Evolutionary conservation across 1,140 invertebrate species (phyloP), one percentile per base, ranked within the genome.

Genomic region (Oncopeltus fasciatus): DNA sequence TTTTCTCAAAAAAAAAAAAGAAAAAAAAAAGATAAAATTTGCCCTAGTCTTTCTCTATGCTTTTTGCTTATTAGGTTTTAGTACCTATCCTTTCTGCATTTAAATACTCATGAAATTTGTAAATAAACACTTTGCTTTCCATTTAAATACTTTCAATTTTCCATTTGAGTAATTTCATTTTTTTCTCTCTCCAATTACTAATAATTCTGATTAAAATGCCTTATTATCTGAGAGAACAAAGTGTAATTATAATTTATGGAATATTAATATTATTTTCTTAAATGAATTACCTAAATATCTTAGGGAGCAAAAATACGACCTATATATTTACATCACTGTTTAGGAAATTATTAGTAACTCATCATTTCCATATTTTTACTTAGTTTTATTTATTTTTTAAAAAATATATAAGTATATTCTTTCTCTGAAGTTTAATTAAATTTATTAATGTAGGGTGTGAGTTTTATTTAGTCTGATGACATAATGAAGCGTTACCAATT

Each of bases 391-490:
- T 38, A 38, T 38, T 38, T 38, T 38, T 8, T 38, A n/a, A n/a
- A n/a, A n/a, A n/a, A n/a, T n/a, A n/a, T n/a, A n/a, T 38, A 8
- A 8, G 31, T 38, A 14, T 38, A 8, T 8, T 38, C 5, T 8
- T 38, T 38, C 14, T 38, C 14, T 38, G 31, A 38, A 8, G 14
- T 38, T 38, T 38, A 38, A 8, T 38, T 38, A 14, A 38, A 38
- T 38, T n/a, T n/a, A n/a, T n/a, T n/a, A n/a, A n/a, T n/a, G n/a
- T 8, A 53, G 9, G 49, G 49, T 24, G 49, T 53, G 49, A 53
- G 49, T 53, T 53, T 53, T 53, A 53, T 53, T 38, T 53, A 53
- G 49, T 53, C 49, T 53, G 49, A 24, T 53, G 49, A 53, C 49
- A 14, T 53, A 53, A 26, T 24, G 24, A 53, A 53, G 49, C 24